phyloP scores from a whole-genome alignment of 2,888 invertebrate species.

The Dryomyza anilis region DNA sequence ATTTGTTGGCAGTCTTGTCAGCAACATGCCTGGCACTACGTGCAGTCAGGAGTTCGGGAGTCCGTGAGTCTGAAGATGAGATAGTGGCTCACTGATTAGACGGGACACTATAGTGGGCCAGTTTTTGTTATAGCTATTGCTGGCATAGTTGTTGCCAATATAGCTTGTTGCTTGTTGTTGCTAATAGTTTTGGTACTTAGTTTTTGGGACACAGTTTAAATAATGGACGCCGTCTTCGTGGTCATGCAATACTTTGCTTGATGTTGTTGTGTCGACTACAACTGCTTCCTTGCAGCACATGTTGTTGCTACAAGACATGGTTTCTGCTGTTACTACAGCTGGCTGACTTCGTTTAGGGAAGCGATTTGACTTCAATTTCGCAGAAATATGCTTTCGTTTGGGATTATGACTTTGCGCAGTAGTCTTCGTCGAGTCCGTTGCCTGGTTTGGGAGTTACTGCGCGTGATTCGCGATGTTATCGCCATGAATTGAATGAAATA shows the following conservation, averaged over 20 bases:
- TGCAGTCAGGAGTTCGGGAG: slow-evolving; percentile 40
- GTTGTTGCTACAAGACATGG: slow-evolving; percentile 26
- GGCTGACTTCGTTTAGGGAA: slow-evolving; percentile 41
- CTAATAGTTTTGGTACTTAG: slow-evolving; percentile 43
- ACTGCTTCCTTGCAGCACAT: slow-evolving; percentile 3
- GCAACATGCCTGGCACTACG: neutral
- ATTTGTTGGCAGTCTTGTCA: neutral
- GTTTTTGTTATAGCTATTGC: slow-evolving; percentile 30
- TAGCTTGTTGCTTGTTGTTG: slow-evolving; percentile 41
- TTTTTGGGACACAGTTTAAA: slow-evolving; percentile 24
- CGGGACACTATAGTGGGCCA: slow-evolving; percentile 39
- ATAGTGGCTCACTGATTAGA: slow-evolving; percentile 58
- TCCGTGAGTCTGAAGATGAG: slow-evolving; percentile 50
- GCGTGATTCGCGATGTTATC: slow-evolving; percentile 59
- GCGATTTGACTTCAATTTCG: slow-evolving; percentile 57
- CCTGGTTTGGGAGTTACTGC: neutral
- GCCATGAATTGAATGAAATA: slow-evolving; percentile 56
- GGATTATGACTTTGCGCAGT: neutral
- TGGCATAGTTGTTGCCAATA: slow-evolving; percentile 38
- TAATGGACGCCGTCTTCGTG: slow-evolving; percentile 5
- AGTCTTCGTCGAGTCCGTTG: neutral
- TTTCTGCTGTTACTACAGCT: slow-evolving; percentile 21
- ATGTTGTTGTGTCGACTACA: neutral
- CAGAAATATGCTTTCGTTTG: slow-evolving; percentile 11
- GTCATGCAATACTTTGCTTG: neutral